Conservation (phyloP, 2,888 invertebrate species). For the Synergus gifuensis region DNA sequence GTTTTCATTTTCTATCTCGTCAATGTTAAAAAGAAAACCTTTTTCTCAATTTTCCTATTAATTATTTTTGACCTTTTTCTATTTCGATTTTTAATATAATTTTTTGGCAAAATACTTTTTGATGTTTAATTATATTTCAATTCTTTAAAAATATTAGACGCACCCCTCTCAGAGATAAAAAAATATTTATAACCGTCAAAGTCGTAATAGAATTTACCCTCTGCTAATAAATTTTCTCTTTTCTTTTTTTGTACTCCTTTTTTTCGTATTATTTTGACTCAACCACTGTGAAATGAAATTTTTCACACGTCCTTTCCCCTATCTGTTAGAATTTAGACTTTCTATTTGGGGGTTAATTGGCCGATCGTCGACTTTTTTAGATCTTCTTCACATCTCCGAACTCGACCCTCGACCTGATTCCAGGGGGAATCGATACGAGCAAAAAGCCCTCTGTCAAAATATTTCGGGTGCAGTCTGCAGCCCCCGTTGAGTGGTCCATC, state of each 20-base stretch:
- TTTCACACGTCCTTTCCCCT: slow-evolving; percentile 62
- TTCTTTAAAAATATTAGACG: background rate
- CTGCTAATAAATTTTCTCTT: slow-evolving; percentile 25
- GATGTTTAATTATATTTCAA: background rate
- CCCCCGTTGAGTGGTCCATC: slow-evolving; percentile 11
- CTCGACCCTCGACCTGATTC: slow-evolving; percentile 17
- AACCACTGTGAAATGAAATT: slow-evolving; percentile 71
- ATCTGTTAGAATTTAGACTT: slow-evolving; percentile 24
- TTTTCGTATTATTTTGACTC: slow-evolving; percentile 65
- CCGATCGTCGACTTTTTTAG: slow-evolving; percentile 26
- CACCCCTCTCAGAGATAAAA: background rate
- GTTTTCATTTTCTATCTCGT: background rate
- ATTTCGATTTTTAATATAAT: background rate
- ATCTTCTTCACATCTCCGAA: background rate
- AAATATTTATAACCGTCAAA: slow-evolving; percentile 10
- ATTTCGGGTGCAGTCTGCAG: slow-evolving; percentile 11
- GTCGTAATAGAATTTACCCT: slow-evolving; percentile 10
- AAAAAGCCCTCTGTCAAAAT: slow-evolving; percentile 33
- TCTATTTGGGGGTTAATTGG: slow-evolving; percentile 14
- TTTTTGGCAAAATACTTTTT: background rate
- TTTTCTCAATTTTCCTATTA: background rate
- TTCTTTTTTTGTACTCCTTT: slow-evolving; percentile 36
- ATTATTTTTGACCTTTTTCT: background rate
- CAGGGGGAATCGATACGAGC: slow-evolving; percentile 10
- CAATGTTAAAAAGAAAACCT: background rate